Percentiles rank a stretch among this genome's conserved stretches.
Conservation (phyloP, 2,888 invertebrate genomes). For the Dinocampus coccinellae region DNA sequence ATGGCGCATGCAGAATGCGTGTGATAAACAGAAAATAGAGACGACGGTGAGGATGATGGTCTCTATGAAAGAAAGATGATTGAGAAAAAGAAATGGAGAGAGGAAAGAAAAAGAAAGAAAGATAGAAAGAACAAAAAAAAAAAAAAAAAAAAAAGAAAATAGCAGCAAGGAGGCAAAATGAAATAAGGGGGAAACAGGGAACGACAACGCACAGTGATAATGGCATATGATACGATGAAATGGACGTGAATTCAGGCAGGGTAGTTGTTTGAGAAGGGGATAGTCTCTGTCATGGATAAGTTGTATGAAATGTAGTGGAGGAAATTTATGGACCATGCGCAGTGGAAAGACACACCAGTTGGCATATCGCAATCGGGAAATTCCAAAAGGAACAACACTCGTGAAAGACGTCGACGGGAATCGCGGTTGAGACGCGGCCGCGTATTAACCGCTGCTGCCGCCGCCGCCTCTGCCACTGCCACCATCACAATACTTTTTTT, state of each 20-base stretch:
- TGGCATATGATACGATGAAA: constrained; percentile 40
- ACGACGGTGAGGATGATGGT: not conserved
- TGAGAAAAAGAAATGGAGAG: constrained; percentile 10
- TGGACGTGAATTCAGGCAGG: constrained; percentile 41
- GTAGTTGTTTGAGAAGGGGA: constrained; percentile 29
- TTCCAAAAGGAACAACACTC: constrained; percentile 58
- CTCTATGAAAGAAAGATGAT: not conserved
- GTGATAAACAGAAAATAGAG: constrained; percentile 18
- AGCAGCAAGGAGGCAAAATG: not conserved
- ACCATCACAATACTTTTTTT: constrained; percentile 42
- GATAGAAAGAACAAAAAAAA: not conserved
- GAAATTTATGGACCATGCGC: constrained; percentile 54
- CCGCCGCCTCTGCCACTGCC: constrained; percentile 60
- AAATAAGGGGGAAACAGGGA: not conserved
- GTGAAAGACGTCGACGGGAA: constrained; percentile 56
- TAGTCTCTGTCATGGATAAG: constrained; percentile 6
- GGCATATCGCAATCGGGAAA: constrained; percentile 55
- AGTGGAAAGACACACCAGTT: constrained; percentile 41
- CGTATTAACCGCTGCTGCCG: constrained; percentile 54
- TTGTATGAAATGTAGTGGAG: constrained; percentile 38
- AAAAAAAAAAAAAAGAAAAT: not conserved
- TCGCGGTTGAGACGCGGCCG: constrained; percentile 62
- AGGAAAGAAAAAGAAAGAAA: not conserved
- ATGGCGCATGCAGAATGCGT: constrained; percentile 7
- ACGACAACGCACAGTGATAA: no score